Evolutionary conservation across 2,888 invertebrate species (phyloP).

Genomic region (Ypsolopha scabrella): DNA sequence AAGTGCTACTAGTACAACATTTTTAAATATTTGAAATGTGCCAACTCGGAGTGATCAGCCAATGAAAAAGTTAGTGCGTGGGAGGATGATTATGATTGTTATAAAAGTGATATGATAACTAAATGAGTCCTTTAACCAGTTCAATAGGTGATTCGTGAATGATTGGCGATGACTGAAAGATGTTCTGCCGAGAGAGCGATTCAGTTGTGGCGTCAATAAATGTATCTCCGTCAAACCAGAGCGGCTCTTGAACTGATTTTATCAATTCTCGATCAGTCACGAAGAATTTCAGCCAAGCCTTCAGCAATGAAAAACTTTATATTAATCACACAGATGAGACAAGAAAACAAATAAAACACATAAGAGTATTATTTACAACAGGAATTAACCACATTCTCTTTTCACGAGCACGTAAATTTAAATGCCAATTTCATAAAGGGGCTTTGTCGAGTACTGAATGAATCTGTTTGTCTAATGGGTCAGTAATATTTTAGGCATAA

Average conservation of each 20-base stretch:
- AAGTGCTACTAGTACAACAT: too few species aligned
- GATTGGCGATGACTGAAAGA: conserved; percentile 35
- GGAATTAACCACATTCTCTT: neutral
- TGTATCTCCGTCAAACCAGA: conserved; percentile 55
- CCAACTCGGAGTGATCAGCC: neutral
- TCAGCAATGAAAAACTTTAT: conserved; percentile 51
- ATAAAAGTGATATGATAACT: conserved; percentile 4
- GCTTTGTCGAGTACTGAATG: conserved; percentile 10
- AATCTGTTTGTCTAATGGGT: too few species aligned
- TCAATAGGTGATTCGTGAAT: conserved; percentile 51
- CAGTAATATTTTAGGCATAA: too few species aligned
- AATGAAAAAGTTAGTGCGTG: neutral
- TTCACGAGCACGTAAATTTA: conserved; percentile 15
- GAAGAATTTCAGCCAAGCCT: conserved; percentile 72
- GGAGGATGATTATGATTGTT: conserved; percentile 3
- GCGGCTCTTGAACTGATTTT: conserved; percentile 60
- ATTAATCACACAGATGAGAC: too few species aligned
- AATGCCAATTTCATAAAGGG: conserved; percentile 63
- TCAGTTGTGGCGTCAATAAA: conserved; percentile 43
- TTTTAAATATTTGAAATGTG: too few species aligned
- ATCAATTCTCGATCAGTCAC: conserved; percentile 63
- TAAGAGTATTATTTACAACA: too few species aligned
- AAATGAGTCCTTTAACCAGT: conserved; percentile 62
- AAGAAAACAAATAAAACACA: too few species aligned
- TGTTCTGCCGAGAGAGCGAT: conserved; percentile 42